Conservation (phyloP, 1,140 invertebrate species). For the Xylocopa sonorina region DNA sequence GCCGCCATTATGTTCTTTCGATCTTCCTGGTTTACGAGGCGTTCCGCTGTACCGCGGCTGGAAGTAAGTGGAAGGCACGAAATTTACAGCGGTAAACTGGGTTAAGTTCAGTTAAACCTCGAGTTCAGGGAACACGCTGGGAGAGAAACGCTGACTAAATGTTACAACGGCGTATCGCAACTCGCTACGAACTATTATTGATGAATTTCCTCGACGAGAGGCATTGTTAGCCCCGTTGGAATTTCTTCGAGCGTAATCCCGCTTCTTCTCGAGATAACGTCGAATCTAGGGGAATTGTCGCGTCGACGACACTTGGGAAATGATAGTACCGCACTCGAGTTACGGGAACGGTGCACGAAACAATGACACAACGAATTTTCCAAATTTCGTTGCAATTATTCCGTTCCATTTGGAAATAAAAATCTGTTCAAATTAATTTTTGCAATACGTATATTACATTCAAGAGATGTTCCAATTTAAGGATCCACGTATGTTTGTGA, state of each 20-base stretch:
- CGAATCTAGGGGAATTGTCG: not conserved
- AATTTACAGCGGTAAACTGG: slow-evolving; percentile 24
- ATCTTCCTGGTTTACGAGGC: slow-evolving; percentile 12
- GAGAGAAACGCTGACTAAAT: not conserved
- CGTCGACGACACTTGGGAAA: no score
- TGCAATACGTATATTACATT: no score
- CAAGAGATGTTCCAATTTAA: no score
- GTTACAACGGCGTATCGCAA: slow-evolving; percentile 1
- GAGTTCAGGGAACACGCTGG: not conserved
- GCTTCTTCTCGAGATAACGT: not conserved
- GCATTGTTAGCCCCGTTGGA: not conserved
- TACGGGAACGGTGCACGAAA: no score
- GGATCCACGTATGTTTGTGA: no score
- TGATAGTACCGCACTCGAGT: no score
- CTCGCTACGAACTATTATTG: slow-evolving; percentile 16
- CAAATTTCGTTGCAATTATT: no score
- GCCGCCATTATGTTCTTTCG: slow-evolving; percentile 13
- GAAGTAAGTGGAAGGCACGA: not conserved
- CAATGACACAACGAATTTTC: no score
- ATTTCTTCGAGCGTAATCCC: not conserved
- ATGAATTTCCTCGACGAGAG: not conserved
- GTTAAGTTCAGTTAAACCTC: slow-evolving; percentile 34
- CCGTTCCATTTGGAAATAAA: no score
- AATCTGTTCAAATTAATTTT: no score
- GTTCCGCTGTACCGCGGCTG: not conserved